These are phyloP conservation scores for Hyla sarda DNA, from an alignment of 2,113 vertebrate species.

Conservation along the genomic window DNA sequence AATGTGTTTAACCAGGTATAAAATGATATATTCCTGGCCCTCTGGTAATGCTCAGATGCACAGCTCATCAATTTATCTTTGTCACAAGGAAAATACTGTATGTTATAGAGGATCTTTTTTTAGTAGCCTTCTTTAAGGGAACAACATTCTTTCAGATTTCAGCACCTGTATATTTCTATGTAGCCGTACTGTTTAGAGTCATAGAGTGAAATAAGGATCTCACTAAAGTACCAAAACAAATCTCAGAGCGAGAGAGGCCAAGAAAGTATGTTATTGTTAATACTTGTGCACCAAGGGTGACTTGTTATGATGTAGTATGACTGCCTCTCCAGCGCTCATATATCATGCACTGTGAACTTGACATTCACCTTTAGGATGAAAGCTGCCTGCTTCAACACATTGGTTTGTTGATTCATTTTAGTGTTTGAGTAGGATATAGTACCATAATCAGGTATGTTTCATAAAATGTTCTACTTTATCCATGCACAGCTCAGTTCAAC, in stretches of 20 bases:
- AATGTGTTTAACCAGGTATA: not conserved
- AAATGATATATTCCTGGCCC: not conserved
- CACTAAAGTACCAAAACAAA: conserved; percentile 26
- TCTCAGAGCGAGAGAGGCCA: conserved; percentile 22
- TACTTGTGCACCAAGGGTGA: conserved; percentile 35
- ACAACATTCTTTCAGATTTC: conserved; percentile 17
- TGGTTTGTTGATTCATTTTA: conserved; percentile 40
- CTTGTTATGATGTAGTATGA: conserved; percentile 38
- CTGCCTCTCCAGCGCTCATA: conserved; percentile 22
- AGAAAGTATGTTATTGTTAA: conserved; percentile 37
- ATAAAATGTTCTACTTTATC: not conserved
- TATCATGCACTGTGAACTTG: conserved; percentile 28
- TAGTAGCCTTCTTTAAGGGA: not conserved
- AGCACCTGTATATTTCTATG: conserved; percentile 17
- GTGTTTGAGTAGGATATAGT: conserved; percentile 21
- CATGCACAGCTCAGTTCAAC: not conserved
- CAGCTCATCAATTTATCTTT: conserved; percentile 1
- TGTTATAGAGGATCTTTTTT: not conserved
- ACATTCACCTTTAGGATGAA: conserved; percentile 26
- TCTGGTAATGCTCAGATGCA: not conserved
- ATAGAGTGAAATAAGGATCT: conserved; percentile 8
- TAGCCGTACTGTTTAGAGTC: conserved; percentile 6
- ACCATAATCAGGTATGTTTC: conserved; percentile 26
- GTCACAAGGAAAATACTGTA: not conserved
- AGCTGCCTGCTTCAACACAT: conserved; percentile 33